Base-by-base conservation (phyloP, 2,113 vertebrate genomes). In the Urocynchramus pylzowi region DNA sequence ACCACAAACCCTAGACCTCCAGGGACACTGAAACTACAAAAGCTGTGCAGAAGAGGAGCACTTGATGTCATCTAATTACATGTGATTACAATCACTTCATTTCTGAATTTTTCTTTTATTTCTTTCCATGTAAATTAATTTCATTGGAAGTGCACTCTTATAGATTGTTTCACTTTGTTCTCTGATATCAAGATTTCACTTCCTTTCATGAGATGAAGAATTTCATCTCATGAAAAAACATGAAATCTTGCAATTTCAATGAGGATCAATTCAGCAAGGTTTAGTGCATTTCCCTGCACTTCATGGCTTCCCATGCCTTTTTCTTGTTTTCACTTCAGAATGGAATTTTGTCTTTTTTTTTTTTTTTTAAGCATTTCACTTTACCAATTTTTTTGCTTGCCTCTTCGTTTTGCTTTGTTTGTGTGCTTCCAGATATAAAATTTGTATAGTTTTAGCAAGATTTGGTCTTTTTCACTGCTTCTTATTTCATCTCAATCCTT, bases 381-480 rank as follows among this genome's bases (percentile, higher is more conserved):
- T 81, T 14, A 39, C 30, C 22, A 45, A 1, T 33, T 13, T 39
- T 47, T 47, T 57, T 5, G 1, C 10, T 30, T 21, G 5, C 24
- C 13, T 68, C 27, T 33, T 39, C 2, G 1, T 30, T 75, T 45
- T 28, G 19, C 26, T 59, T 75, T 0, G 0, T 45, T 35, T 45
- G n/a, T 2, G 0, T 37, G 15, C 37, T 59, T 75, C 26, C 15
- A 37, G 42, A 35, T n/a, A 11, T 37, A 59, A 11, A 59, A 23
- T 47, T 35, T 37, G 14, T 47, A 37, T 35, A 47, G 47, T 30
- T 47, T 37, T 22, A 59, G 13, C 1, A 30, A 59, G 26, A 35
- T 44, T 20, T 44, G 3, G 8, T 30, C 11, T 26, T 57, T 57
- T 45, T 35, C 24, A 35, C 26, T 57, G 18, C 31, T 28, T 8